phyloP scores from a whole-genome alignment of 2,113 vertebrate species.

The Paedocypris sp. region DNA sequence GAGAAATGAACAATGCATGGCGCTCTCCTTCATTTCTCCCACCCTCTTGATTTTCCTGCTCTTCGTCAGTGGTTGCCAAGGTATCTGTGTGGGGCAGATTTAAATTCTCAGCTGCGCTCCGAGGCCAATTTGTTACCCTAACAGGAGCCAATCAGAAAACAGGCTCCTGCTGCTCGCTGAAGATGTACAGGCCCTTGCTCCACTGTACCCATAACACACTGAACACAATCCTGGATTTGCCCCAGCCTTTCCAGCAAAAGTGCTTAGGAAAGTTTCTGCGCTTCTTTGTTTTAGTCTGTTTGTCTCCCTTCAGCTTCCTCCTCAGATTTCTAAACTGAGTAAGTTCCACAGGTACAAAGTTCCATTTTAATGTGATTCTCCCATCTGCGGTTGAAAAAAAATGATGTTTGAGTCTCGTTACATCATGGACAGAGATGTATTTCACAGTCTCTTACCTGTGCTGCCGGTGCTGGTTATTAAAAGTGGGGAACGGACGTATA shows the following conservation, averaged over 20 bases:
- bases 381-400: neutral
- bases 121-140: conserved; percentile 38
- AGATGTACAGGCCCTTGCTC: conserved; percentile 31
- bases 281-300: conserved; percentile 27
- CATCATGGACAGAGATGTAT: neutral
- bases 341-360: too few species aligned
- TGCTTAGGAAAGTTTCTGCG: conserved; percentile 32
- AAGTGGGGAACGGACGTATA: conserved; percentile 13
- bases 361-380: too few species aligned
- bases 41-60: neutral
- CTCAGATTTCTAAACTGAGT: too few species aligned
- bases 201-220: neutral
- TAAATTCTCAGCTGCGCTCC: conserved; percentile 28
- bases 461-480: conserved; percentile 23
- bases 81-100: conserved; percentile 38
- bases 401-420: neutral
- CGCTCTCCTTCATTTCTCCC: conserved; percentile 2
- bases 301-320: neutral
- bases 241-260: conserved; percentile 9
- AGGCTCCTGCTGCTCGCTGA: conserved; percentile 22
- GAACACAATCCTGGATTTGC: conserved; percentile 28
- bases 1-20: neutral
- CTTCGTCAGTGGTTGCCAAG: conserved; percentile 31
- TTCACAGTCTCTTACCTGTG: conserved; percentile 1
- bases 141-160: conserved; percentile 33